Evolutionary conservation across 2,113 vertebrate species (phyloP).

Genomic region (Myanophis thanlyinensis): DNA sequence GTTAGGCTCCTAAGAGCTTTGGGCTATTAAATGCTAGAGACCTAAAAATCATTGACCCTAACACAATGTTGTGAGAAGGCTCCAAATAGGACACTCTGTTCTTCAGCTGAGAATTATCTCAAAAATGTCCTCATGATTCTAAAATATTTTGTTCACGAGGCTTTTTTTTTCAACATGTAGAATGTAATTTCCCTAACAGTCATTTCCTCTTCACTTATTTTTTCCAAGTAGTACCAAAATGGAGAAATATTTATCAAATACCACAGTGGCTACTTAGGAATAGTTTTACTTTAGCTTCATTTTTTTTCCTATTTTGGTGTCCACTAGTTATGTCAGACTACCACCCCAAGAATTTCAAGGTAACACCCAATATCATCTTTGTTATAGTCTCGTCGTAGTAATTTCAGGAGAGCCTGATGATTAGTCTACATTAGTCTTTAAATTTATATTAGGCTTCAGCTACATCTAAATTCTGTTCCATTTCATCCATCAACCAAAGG

Average conservation of each 20-base stretch:
- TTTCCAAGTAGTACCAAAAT: neutral
- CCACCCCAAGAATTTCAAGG: neutral
- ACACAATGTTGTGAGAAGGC: neutral
- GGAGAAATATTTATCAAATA: neutral
- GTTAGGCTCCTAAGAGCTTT: neutral
- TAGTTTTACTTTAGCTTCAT: neutral
- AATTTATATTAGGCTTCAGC: constrained; percentile 21
- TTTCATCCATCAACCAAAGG: neutral
- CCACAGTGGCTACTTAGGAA: neutral
- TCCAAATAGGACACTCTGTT: neutral
- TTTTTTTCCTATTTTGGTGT: neutral
- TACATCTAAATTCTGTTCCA: constrained; percentile 14
- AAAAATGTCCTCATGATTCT: neutral
- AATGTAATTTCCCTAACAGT: accelerated
- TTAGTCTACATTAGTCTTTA: constrained; percentile 3
- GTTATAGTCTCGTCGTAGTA: neutral
- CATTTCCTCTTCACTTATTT: accelerated
- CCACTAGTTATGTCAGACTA: neutral
- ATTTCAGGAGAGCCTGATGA: neutral
- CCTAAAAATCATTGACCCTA: neutral
- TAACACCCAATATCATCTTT: neutral
- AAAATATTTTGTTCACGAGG: neutral
- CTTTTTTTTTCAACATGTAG: accelerated
- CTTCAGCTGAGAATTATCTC: neutral
- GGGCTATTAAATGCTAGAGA: neutral